These are phyloP conservation scores for Tethya wilhelma DNA, from an alignment of 37 sponge, comb jelly and placozoan genomes.

Conservation along the genomic window DNA sequence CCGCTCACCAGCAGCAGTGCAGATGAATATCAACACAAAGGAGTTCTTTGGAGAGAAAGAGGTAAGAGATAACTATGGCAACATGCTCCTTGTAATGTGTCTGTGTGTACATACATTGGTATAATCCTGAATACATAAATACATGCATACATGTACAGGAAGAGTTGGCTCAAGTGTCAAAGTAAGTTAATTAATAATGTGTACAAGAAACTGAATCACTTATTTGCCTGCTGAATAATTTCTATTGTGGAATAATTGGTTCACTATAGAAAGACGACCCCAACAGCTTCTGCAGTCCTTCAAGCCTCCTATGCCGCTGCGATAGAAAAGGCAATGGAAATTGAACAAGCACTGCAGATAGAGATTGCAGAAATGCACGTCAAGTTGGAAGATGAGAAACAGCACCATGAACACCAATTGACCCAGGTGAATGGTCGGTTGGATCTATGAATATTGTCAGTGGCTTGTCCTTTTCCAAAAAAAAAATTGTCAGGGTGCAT, in stretches of 20 bases:
- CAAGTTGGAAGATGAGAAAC: conserved; percentile 6
- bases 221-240: too few relatives aligned
- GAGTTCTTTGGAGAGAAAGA: conserved; percentile 43
- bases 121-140: not conserved
- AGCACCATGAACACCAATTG: not conserved
- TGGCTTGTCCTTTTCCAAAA: too few relatives aligned
- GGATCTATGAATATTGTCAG: too few relatives aligned
- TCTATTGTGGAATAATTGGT: not conserved
- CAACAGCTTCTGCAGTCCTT: not conserved
- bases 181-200: not conserved
- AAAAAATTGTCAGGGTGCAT: too few relatives aligned
- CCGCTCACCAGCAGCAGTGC: conserved; percentile 18
- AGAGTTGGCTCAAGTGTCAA: too few relatives aligned
- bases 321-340: not conserved
- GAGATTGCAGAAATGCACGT: conserved; percentile 12
- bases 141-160: too few relatives aligned
- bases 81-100: not conserved
- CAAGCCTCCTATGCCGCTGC: not conserved
- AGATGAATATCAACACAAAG: conserved; percentile 36
- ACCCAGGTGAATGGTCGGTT: not conserved
- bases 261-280: not conserved
- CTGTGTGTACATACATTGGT: not conserved
- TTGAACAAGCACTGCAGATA: not conserved
- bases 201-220: too few relatives aligned
- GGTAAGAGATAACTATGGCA: not conserved